Evolutionary conservation across 1,140 invertebrate genomes (phyloP).

Genomic region (Drosophila persimilis): DNA sequence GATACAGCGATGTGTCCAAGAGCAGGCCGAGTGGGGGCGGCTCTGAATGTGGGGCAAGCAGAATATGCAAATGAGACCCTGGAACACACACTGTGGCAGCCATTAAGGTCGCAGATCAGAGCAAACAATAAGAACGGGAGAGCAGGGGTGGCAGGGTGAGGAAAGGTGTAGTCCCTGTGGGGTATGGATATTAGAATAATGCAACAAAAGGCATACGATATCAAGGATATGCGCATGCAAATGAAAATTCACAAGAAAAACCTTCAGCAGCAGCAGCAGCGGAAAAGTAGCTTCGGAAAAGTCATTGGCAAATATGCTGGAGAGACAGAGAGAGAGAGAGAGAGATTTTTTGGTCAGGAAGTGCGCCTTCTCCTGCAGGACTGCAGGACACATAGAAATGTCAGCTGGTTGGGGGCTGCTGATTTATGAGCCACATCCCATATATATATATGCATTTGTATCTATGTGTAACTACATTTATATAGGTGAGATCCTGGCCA

Average conservation of each 20-base stretch:
- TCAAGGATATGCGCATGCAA: conserved; percentile 57
- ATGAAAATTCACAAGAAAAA: conserved; percentile 33
- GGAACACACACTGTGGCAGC: conserved; percentile 11
- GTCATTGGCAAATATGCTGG: conserved; percentile 65
- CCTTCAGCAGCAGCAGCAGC: not conserved
- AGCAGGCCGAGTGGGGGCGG: not conserved
- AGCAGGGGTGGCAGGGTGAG: not conserved
- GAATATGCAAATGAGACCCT: conserved; percentile 41
- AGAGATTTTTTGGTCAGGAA: conserved; percentile 11
- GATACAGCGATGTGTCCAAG: no score
- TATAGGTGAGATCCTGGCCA: no score
- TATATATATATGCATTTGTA: not conserved
- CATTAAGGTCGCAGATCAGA: conserved; percentile 61
- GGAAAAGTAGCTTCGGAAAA: conserved; percentile 36
- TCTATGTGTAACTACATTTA: conserved; percentile 14
- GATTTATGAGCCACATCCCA: conserved; percentile 54
- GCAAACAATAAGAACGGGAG: conserved; percentile 52
- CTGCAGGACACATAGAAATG: conserved; percentile 7
- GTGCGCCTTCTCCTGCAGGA: not conserved
- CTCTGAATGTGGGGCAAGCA: conserved; percentile 25
- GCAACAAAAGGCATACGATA: conserved; percentile 48
- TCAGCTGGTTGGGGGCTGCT: conserved; percentile 44
- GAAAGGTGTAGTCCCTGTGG: conserved; percentile 5
- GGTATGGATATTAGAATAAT: conserved; percentile 72
- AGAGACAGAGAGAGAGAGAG: no score